These are phyloP conservation scores for Channa argus DNA, from an alignment of 2,113 vertebrate genomes.

Conservation along the genomic window DNA sequence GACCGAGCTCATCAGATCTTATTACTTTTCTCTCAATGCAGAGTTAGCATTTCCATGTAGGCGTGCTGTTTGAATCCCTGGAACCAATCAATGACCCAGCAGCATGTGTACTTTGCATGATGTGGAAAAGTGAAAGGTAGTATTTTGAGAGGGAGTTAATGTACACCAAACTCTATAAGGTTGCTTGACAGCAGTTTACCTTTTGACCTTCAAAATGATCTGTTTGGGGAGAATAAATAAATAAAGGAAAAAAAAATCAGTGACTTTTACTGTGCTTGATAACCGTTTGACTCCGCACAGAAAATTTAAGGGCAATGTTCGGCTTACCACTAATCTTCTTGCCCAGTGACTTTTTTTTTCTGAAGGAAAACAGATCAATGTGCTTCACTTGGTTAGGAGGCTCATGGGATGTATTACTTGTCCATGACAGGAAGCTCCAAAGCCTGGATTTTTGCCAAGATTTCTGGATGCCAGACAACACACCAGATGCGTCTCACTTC, in stretches of 20 bases:
- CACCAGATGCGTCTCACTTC: slow-evolving; percentile 32
- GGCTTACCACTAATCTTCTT: slow-evolving; percentile 13
- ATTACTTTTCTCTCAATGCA: slow-evolving; percentile 58
- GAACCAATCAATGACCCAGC: slow-evolving; percentile 71
- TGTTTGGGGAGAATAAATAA: not conserved
- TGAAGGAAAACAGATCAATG: slow-evolving; percentile 58
- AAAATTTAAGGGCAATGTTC: slow-evolving; percentile 8
- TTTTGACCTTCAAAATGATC: slow-evolving; percentile 38
- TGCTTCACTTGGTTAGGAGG: slow-evolving; percentile 42
- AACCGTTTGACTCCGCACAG: slow-evolving; percentile 7
- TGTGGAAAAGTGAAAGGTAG: slow-evolving; percentile 15
- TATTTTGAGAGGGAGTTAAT: not conserved
- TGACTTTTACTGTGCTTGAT: slow-evolving; percentile 31
- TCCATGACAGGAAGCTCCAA: slow-evolving; percentile 39
- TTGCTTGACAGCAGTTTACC: slow-evolving; percentile 7
- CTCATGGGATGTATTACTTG: slow-evolving; percentile 49
- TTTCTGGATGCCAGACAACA: slow-evolving; percentile 11
- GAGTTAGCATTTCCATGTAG: slow-evolving; percentile 59
- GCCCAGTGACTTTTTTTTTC: slow-evolving; percentile 12
- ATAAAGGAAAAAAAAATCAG: not conserved
- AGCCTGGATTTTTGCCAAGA: slow-evolving; percentile 23
- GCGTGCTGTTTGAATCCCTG: slow-evolving; percentile 67
- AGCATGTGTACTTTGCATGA: slow-evolving; percentile 61
- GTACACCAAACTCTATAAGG: not conserved
- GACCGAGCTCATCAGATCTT: slow-evolving; percentile 54